Conservation (phyloP, 1,140 invertebrate genomes). For the Drosophila equinoxialis region DNA sequence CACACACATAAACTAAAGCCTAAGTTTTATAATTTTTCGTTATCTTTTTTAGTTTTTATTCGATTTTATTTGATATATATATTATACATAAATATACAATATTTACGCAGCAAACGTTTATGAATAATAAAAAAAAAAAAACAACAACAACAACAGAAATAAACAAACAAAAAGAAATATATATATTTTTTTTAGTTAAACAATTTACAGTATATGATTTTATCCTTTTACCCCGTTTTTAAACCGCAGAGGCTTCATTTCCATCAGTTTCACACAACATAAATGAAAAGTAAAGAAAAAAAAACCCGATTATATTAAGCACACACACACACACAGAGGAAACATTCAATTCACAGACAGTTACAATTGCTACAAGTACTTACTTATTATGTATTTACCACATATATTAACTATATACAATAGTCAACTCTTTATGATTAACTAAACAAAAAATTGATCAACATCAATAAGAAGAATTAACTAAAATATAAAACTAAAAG, state of each 20-base stretch:
- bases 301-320: constrained; percentile 55
- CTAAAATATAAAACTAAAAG: constrained; percentile 40
- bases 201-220: constrained; percentile 42
- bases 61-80: constrained; percentile 70
- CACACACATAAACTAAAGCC: constrained; percentile 63
- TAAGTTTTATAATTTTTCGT: constrained; percentile 79
- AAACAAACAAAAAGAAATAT: constrained; percentile 1
- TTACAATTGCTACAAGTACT: constrained; percentile 61
- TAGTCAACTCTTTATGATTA: constrained; percentile 55
- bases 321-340: constrained; percentile 28
- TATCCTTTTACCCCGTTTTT: constrained; percentile 26
- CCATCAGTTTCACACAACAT: constrained; percentile 35
- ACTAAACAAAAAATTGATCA: constrained; percentile 37
- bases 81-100: constrained; percentile 51
- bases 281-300: constrained; percentile 22
- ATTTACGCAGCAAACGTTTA: constrained; percentile 78
- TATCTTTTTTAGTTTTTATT: constrained; percentile 78
- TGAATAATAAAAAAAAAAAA: constrained; percentile 63
- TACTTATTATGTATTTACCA: constrained; percentile 42
- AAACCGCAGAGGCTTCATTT: constrained; percentile 58
- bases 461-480: constrained; percentile 33
- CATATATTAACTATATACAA: constrained; percentile 47
- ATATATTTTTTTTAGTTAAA: constrained; percentile 70
- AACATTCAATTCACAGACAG: not conserved
- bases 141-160: constrained; percentile 36